Percentiles rank a stretch among this genome's conserved stretches.
phyloP scores from a whole-genome alignment of 2,888 invertebrate genomes.

The Alentia gelatinosa region DNA sequence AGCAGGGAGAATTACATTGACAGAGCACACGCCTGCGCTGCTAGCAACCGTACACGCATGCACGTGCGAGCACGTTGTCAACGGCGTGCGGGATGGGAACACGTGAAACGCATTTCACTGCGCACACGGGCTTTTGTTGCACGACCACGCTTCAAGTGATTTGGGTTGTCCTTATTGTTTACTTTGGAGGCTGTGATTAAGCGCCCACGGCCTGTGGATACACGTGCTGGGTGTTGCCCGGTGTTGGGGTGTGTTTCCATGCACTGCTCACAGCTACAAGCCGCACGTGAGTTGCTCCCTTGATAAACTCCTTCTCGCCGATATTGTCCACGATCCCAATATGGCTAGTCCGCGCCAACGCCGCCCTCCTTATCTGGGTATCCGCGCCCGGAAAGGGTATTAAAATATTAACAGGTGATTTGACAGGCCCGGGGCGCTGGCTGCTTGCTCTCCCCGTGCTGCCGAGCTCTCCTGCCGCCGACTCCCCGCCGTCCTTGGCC shows the following conservation, averaged over 20 bases:
- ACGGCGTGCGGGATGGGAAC: not conserved
- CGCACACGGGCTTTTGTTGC: not conserved
- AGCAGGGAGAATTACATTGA: not conserved
- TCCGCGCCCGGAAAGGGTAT: slow-evolving; percentile 8
- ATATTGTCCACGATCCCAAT: not conserved
- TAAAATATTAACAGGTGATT: slow-evolving; percentile 25
- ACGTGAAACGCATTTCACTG: not conserved
- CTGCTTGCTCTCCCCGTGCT: not conserved
- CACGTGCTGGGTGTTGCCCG: not conserved
- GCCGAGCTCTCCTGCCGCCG: not conserved
- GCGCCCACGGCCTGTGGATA: not conserved
- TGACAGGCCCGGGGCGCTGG: not conserved
- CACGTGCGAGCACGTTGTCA: not conserved
- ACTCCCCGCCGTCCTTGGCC: not conserved
- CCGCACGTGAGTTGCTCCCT: not conserved
- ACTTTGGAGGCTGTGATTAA: not conserved
- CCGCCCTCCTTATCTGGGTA: not conserved
- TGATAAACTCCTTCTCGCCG: not conserved
- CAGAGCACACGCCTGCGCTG: not conserved
- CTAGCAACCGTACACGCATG: slow-evolving; percentile 11
- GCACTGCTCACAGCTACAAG: not conserved
- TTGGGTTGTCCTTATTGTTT: not conserved
- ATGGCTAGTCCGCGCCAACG: not conserved
- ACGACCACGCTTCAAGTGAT: not conserved
- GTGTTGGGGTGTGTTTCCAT: not conserved